phyloP scores from a whole-genome alignment of 2,888 invertebrate species.

The Ectemnius cavifrons region DNA sequence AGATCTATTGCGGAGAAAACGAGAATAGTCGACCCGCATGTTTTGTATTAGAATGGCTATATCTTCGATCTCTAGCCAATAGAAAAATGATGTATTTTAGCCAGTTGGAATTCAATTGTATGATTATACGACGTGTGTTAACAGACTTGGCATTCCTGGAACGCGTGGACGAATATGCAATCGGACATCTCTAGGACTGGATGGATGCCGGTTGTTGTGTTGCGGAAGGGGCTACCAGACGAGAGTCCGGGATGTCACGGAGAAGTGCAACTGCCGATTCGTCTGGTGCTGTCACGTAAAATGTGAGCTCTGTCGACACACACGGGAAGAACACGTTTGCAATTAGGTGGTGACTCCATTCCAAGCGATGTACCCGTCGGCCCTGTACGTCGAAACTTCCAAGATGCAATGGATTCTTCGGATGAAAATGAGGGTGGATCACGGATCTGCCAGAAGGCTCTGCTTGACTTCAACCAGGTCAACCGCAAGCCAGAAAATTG shows the following conservation, averaged over 20 bases:
- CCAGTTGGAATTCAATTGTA: too few relatives aligned
- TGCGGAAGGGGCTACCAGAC: slow-evolving; percentile 95
- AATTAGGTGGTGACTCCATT: slow-evolving; percentile 80
- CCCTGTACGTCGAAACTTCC: slow-evolving; percentile 37
- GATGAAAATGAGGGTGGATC: slow-evolving; percentile 29
- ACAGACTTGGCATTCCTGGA: slow-evolving; percentile 88
- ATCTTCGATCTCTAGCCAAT: too few relatives aligned
- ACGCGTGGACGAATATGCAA: slow-evolving; percentile 91
- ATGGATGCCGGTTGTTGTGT: slow-evolving; percentile 92
- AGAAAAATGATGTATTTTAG: too few relatives aligned
- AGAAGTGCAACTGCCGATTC: slow-evolving; percentile 93
- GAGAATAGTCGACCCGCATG: too few relatives aligned
- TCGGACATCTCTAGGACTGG: slow-evolving; percentile 89
- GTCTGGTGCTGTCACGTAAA: slow-evolving; percentile 95
- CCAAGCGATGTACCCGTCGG: slow-evolving; percentile 50
- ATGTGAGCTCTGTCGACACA: slow-evolving; percentile 89
- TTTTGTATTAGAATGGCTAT: too few relatives aligned
- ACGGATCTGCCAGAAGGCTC: slow-evolving; percentile 23
- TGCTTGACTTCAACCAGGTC: slow-evolving; percentile 5
- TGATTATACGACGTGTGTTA: slow-evolving; percentile 42
- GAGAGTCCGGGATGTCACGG: slow-evolving; percentile 88
- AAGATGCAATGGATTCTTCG: slow-evolving; percentile 14
- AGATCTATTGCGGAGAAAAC: background rate
- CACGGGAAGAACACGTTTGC: slow-evolving; percentile 91
- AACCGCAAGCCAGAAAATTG: slow-evolving; percentile 34